Evolutionary conservation across 2,113 vertebrate species (phyloP).

Genomic region (Pionites leucogaster): DNA sequence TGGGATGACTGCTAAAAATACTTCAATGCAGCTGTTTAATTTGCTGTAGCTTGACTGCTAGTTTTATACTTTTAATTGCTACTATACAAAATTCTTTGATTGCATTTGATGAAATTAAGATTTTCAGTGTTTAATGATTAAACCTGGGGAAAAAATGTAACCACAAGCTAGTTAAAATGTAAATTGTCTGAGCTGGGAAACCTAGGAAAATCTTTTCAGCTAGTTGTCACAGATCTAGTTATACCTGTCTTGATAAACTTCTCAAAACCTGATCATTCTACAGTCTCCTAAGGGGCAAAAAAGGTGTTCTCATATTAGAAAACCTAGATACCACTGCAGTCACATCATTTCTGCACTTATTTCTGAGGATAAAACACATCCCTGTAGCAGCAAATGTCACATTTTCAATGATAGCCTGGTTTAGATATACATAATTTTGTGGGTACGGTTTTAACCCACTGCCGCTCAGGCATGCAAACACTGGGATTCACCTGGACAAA

Average conservation of each 20-base stretch:
- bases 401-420: neutral
- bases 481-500: neutral
- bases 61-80: slow-evolving; percentile 74
- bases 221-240: slow-evolving; percentile 10
- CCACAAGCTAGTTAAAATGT: slow-evolving; percentile 68
- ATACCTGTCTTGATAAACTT: neutral
- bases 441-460: neutral
- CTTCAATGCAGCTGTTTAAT: slow-evolving; percentile 67
- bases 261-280: neutral
- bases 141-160: slow-evolving; percentile 59
- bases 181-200: slow-evolving; percentile 65
- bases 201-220: slow-evolving; percentile 20
- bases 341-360: neutral
- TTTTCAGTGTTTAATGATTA: slow-evolving; percentile 75
- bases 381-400: neutral
- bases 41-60: slow-evolving; percentile 57
- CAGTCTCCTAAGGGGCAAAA: neutral
- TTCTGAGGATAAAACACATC: neutral
- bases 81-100: slow-evolving; percentile 73
- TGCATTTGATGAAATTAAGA: slow-evolving; percentile 77
- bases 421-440: neutral
- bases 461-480: neutral
- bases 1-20: slow-evolving; percentile 72
- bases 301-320: neutral
- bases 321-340: neutral